Evolutionary conservation across 2,888 invertebrate genomes (phyloP).

Genomic region (Hyposoter didymator): DNA sequence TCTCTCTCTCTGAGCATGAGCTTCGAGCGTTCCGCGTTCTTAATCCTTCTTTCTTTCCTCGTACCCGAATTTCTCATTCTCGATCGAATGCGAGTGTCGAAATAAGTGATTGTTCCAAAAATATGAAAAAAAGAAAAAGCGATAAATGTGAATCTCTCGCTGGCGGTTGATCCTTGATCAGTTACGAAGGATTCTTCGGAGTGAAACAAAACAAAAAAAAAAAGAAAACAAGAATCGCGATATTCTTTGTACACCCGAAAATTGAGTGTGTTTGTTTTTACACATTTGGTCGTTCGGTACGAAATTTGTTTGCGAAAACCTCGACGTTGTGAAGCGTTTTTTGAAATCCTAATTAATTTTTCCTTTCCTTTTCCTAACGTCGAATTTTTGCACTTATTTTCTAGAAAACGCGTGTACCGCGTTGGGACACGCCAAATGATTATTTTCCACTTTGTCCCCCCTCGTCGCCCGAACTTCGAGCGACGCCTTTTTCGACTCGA

Average conservation of each 20-base stretch:
- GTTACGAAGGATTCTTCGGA: not conserved
- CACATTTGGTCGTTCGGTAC: slow-evolving; percentile 32
- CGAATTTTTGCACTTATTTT: slow-evolving; percentile 10
- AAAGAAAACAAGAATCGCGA: slow-evolving; percentile 28
- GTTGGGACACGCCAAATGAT: slow-evolving; percentile 6
- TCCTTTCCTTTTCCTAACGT: not conserved
- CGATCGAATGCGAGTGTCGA: not conserved
- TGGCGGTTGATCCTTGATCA: not conserved
- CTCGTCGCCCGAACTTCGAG: not conserved
- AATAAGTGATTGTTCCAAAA: not conserved
- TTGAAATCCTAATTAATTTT: not conserved
- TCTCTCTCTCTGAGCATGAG: slow-evolving; percentile 14
- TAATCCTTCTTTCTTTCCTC: slow-evolving; percentile 6
- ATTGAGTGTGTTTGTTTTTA: not conserved
- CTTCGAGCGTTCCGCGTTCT: slow-evolving; percentile 16
- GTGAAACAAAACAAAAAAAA: not conserved
- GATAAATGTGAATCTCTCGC: not conserved
- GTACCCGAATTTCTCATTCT: slow-evolving; percentile 9
- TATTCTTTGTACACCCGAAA: slow-evolving; percentile 28
- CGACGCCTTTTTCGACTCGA: not conserved
- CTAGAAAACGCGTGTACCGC: not conserved
- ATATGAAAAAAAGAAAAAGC: not conserved
- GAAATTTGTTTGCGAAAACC: slow-evolving; percentile 12
- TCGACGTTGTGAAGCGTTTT: not conserved
- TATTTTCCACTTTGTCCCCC: not conserved